These are phyloP conservation scores for Heliconius himera DNA, from an alignment of 1,140 invertebrate species.

Conservation along the genomic window DNA sequence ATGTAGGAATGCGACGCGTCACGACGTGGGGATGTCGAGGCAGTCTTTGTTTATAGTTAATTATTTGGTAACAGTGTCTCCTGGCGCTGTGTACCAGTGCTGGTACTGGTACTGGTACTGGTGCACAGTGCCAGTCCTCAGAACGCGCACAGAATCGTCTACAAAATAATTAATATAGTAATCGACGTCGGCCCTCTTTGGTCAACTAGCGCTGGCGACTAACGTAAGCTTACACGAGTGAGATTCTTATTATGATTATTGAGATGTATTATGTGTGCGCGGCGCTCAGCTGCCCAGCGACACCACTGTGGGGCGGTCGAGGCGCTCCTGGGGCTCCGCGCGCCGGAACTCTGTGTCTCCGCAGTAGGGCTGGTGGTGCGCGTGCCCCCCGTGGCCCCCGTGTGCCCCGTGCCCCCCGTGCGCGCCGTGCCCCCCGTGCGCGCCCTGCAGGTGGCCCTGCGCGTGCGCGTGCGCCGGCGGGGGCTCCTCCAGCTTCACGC, in stretches of 20 bases:
- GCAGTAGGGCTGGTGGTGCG: slow-evolving; percentile 49
- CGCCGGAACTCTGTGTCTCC: slow-evolving; percentile 54
- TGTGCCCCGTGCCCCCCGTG: slow-evolving; percentile 43
- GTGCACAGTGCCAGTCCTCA: no score
- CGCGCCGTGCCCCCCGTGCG: slow-evolving; percentile 18
- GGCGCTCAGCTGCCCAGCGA: slow-evolving; percentile 70
- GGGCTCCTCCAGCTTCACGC: slow-evolving; percentile 66
- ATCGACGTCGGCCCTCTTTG: slow-evolving; percentile 47
- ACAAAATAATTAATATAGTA: neutral
- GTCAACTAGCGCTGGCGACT: slow-evolving; percentile 54
- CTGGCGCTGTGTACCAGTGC: neutral
- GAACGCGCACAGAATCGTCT: neutral
- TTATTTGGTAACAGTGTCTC: slow-evolving; percentile 57
- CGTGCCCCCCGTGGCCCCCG: slow-evolving; percentile 24
- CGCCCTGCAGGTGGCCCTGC: slow-evolving; percentile 33
- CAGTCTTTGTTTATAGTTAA: slow-evolving; percentile 53
- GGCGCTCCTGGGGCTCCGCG: slow-evolving; percentile 51
- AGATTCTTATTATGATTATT: slow-evolving; percentile 57
- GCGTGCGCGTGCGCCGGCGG: slow-evolving; percentile 53
- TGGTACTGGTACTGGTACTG: no score
- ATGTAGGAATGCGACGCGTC: slow-evolving; percentile 54
- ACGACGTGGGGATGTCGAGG: slow-evolving; percentile 43
- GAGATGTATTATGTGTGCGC: slow-evolving; percentile 22
- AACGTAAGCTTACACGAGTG: slow-evolving; percentile 56
- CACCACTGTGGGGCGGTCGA: slow-evolving; percentile 68